A percentile compares a stretch with the other conserved stretches of the same genome.
These are phyloP conservation scores for Beroe forskalii DNA, from an alignment of 37 sponge, comb jelly and placozoan species.

Conservation along the genomic window DNA sequence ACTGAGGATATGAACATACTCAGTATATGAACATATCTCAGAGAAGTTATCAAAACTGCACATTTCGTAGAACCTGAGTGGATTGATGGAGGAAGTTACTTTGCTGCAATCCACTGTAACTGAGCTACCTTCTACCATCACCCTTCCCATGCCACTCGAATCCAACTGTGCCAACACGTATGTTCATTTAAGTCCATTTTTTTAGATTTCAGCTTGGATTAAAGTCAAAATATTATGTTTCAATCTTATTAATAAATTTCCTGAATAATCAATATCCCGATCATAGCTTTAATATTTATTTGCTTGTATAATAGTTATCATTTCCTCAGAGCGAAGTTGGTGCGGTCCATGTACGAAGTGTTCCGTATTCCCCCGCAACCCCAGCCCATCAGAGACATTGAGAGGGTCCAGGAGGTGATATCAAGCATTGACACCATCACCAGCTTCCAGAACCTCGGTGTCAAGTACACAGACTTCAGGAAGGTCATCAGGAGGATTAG, in stretches of 20 bases:
- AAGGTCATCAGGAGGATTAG: no score
- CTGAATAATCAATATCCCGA: no score
- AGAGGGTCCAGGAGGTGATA: not conserved
- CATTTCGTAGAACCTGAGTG: not conserved
- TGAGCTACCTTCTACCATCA: not conserved
- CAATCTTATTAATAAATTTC: no score
- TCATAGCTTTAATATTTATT: no score
- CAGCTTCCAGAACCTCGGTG: not conserved
- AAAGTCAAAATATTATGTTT: no score
- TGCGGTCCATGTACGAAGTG: not conserved
- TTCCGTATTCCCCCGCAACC: not conserved
- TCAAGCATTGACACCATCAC: not conserved
- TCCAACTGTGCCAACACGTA: not conserved
- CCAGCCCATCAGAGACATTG: not conserved
- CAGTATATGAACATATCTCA: no score
- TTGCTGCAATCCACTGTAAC: not conserved
- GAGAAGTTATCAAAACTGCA: no score
- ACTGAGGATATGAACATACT: no score
- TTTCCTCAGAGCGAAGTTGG: constrained; percentile 11
- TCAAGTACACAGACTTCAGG: not conserved
- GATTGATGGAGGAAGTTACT: not conserved
- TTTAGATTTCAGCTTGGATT: no score
- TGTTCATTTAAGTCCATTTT: not conserved
- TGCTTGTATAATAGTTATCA: no score
- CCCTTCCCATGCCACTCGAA: not conserved